Evolutionary conservation across 1,140 invertebrate species (phyloP), one percentile per base, ranked within the genome.

Genomic region (Helicoverpa zea): DNA sequence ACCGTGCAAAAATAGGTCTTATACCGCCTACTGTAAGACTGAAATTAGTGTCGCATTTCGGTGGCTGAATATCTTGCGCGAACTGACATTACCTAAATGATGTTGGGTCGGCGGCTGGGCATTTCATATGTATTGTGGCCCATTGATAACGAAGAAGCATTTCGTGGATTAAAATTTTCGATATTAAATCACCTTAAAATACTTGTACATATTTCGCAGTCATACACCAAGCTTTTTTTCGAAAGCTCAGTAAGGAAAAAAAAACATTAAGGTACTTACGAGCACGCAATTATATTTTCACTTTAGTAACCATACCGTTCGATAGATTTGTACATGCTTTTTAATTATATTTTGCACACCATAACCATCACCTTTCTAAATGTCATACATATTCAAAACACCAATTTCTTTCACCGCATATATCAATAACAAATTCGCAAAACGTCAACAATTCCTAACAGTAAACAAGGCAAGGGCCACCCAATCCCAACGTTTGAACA

Each of bases 361-460:
- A 43, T 43, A 9, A 43, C 35, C 3, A 43, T 63, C 16, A 10
- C 2, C 59, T 63, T 23, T 29, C 59, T 43, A 35, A 23, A 23
- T 23, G 23, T 23, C 35, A 35, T 35, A 43, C 5, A 43, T 43
- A 5, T 7, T 9, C 5, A 43, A 43, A 43, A 30, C 29, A 52
- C 5, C 54, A 52, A 54, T 54, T 1, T 43, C 5, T 43, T 43
- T 49, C 49, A 52, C 49, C 18, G 5, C 49, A 52, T 7, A 51
- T 14, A 52, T 30, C 47, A 72, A 72, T 72, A 52, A 54, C n/a
- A 13, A 23, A 52, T 72, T 23, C 18, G n/a, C 30, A 52, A 72
- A 72, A 54, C 49, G 68, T 49, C 64, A 78, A 80, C 73, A 76
- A 80, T 59, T 77, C 49, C 10, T 18, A 49, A 43, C 59, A 74